These are phyloP conservation scores for Rynchops niger DNA, from an alignment of 2,113 vertebrate species.

Conservation along the genomic window DNA sequence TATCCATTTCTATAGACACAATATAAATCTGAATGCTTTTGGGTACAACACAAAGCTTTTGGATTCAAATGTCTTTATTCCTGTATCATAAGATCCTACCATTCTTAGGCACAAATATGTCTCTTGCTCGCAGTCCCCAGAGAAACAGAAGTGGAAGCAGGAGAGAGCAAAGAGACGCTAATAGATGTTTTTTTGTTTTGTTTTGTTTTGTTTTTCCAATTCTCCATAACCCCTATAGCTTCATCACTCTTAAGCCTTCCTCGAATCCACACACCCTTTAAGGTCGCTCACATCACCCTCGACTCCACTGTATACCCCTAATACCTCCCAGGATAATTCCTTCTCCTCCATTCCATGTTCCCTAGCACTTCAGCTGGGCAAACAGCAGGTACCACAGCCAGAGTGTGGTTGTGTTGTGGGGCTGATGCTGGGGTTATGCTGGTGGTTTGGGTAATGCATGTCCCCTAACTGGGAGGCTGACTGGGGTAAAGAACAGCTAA, in stretches of 20 bases:
- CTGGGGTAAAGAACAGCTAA: not conserved
- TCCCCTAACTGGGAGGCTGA: not conserved
- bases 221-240: not conserved
- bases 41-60: not conserved
- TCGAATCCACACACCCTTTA: not conserved
- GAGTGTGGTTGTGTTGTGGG: too few species aligned
- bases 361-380: not conserved
- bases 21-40: not conserved
- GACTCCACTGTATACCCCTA: not conserved
- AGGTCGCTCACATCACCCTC: not conserved
- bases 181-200: not conserved
- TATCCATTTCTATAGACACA: not conserved
- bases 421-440: not conserved
- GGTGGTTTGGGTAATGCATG: not conserved
- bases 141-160: not conserved
- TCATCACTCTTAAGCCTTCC: not conserved
- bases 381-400: accelerated
- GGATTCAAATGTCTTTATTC: not conserved
- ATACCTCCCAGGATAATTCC: not conserved
- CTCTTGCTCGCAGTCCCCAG: not conserved
- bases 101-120: not conserved
- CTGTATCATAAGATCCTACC: not conserved
- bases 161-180: not conserved
- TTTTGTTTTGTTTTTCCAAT: too few species aligned
- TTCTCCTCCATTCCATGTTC: not conserved